Conservation (phyloP, 2,113 vertebrate species). For the Machaerirhynchus nigripectus region DNA sequence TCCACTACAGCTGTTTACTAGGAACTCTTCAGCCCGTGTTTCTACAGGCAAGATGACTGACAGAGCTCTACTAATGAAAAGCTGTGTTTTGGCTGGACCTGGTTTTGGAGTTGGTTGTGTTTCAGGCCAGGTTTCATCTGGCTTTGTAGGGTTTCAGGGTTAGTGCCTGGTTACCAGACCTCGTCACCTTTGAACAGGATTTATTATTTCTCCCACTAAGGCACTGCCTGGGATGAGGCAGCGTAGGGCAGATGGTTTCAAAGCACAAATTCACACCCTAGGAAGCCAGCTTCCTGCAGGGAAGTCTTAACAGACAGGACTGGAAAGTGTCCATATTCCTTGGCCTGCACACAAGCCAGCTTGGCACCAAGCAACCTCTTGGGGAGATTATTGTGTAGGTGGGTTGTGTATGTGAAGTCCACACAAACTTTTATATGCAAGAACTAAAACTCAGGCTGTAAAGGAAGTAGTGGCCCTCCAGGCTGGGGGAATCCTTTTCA, state of each 20-base stretch:
- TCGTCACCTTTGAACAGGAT: not conserved
- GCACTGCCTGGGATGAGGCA: not conserved
- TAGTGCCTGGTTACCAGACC: not conserved
- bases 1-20: not conserved
- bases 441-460: not conserved
- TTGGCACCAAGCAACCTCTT: not conserved
- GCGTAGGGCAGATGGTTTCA: not conserved
- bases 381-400: not conserved
- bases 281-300: not conserved
- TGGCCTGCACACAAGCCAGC: not conserved
- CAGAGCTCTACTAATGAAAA: not conserved
- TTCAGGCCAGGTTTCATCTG: not conserved
- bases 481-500: not conserved
- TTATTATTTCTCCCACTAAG: not conserved
- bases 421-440: not conserved
- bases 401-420: not conserved
- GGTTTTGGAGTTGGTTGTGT: not conserved
- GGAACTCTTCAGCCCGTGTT: not conserved
- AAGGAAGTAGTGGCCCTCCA: accelerated
- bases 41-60: not conserved
- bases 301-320: not conserved
- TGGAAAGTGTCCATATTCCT: not conserved
- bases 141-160: not conserved
- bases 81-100: not conserved
- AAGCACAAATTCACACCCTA: not conserved